Evolutionary conservation across 2,113 vertebrate genomes (phyloP).

Genomic region (Columba janthina): DNA sequence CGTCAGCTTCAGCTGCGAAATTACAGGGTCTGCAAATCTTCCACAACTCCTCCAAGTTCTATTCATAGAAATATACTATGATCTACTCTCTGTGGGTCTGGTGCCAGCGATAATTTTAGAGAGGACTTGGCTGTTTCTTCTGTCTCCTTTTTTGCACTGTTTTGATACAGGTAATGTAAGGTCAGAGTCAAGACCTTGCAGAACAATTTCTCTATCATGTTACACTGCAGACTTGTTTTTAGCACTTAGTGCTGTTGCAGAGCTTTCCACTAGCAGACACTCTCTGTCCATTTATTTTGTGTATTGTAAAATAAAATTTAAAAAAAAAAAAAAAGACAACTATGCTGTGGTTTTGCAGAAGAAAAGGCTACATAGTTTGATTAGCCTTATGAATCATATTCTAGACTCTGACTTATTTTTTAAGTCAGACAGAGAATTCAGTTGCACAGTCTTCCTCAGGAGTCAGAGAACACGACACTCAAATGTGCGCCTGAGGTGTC

Average conservation of each 20-base stretch:
- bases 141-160: constrained; percentile 54
- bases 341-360: not conserved
- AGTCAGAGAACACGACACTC: not conserved
- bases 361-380: not conserved
- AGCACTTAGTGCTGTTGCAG: not conserved
- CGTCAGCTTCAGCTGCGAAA: constrained; percentile 52
- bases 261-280: constrained; percentile 13
- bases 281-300: constrained; percentile 12
- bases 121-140: constrained; percentile 53
- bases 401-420: not conserved
- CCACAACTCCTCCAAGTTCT: constrained; percentile 19
- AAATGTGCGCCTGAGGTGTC: not conserved
- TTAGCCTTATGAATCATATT: not conserved
- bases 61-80: constrained; percentile 61
- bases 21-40: constrained; percentile 36
- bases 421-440: not conserved
- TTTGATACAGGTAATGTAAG: constrained; percentile 50
- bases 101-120: constrained; percentile 72
- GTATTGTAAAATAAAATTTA: not conserved
- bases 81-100: constrained; percentile 42
- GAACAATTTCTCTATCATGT: constrained; percentile 44
- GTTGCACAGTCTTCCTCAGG: not conserved
- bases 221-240: not conserved
- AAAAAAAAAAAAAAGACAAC: not conserved
- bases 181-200: not conserved